Base-by-base conservation (phyloP, 2,888 invertebrate species). In the Leptarthrus brevirostris region DNA sequence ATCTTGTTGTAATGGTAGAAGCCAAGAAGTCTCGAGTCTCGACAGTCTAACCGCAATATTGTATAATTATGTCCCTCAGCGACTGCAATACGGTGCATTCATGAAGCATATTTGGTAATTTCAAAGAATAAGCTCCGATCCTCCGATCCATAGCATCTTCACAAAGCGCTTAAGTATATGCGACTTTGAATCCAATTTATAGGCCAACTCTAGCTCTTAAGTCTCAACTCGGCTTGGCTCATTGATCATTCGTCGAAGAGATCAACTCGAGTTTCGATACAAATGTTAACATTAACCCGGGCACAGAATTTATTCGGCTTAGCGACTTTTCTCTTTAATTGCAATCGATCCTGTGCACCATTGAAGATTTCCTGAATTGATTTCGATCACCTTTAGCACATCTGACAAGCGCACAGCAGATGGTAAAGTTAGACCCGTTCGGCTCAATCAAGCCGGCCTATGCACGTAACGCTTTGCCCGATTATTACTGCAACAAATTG, bases 351-450 rank as follows among this genome's bases (percentile, higher is more conserved):
- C 12, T 56, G 36, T 16, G 64, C 47, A 2, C 52, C 18, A 24
- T 36, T 52, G 36, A 40, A 73, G 36, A 49, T 73, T 73, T 73
- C 73, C 73, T 73, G 73, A 64, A 73, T 73, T 73, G 73, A 73
- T 73, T 73, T 18, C 22, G 52, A 61, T 72, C 49, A 58, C 56
- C 56, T 56, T 47, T 24, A 44, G 54, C 52, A 30, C 24, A 72
- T 54, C 26, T 40, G 40, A 56, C 47, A 61, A 49, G 56, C 16
- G 58, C 30, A 30, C 30, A 30, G 34, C 52, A 12, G 58, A 26
- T 49, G 44, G 53, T 52, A 22, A 64, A 16, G 44, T n/a, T 14
- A 52, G 30, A 20, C 18, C 34, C 34, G 34, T 16, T 2, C 26
- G n/a, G 14, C 34, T 66, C 24, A 14, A 40, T 12, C 40, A 30